Evolutionary conservation across 2,797 vertebrate genomes (phyloP), one percentile per base, ranked within the genome.

Genomic region (Uromys caudimaculatus): DNA sequence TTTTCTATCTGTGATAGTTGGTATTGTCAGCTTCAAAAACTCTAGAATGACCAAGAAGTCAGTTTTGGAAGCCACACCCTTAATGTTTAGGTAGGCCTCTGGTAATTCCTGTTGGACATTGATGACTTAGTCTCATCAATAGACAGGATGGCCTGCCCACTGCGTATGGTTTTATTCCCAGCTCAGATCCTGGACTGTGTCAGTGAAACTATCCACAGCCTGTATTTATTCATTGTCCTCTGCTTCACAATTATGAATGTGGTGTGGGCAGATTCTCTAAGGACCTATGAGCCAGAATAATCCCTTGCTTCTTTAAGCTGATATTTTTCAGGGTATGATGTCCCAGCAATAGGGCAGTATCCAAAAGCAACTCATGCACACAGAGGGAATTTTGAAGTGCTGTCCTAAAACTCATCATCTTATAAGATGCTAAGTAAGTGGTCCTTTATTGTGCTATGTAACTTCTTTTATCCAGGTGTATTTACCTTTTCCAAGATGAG

Each of bases 401-500:
- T 58, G 16, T n/a, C 54, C 78, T 89, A 86, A 92, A 96, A 67
- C 14, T 1, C 29, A 64, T 38, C 3, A 29, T 64, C 29, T 71
- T 67, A 35, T 52, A 89, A 88, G 5, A 64, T 21, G 71, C 86
- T n/a, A 69, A 73, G 73, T 71, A 89, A 56, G 12, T 10, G 6
- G 0, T 32, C 60, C 38, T 88, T 96, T 71, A 24, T 85, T 24
- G 44, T 56, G 3, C 44, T 19, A 54, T 73, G 29, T 11, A 10
- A 76, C 27, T 96, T 79, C 52, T 95, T 91, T 82, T 73, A 76
- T 90, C 83, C 16, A 81, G 12, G 88, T 88, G 16, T 1, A 89
- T 77, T 97, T 69, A 44, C 38, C 11, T 78, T 96, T 95, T 92
- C 50, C 13, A 82, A 47, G 27, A 29, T 78, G 52, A 75, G 14